These are phyloP conservation scores for Apotomis betuletana DNA, from an alignment of 2,888 invertebrate genomes.

Conservation along the genomic window DNA sequence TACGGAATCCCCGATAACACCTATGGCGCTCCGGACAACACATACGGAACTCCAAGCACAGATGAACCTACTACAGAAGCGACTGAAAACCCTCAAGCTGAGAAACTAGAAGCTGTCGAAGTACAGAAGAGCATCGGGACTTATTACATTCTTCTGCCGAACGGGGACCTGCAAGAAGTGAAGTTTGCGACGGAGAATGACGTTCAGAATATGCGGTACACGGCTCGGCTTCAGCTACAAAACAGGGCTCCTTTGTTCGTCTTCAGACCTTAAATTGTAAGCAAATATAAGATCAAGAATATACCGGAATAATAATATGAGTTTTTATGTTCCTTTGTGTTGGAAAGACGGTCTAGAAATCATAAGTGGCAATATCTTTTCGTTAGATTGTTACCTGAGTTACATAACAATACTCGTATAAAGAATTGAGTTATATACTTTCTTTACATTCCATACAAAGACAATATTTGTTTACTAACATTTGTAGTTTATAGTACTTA, in stretches of 20 bases:
- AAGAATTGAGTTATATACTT: too few species aligned
- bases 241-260: conserved; percentile 67
- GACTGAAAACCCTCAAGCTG: conserved; percentile 70
- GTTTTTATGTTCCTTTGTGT: background rate
- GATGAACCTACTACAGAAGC: conserved; percentile 55
- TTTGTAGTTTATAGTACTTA: too few species aligned
- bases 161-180: conserved; percentile 85
- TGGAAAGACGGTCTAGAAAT: too few species aligned
- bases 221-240: conserved; percentile 82
- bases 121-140: conserved; percentile 73
- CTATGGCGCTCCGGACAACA: conserved; percentile 62
- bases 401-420: too few species aligned
- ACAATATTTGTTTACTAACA: too few species aligned
- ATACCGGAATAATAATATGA: background rate
- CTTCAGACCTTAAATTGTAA: conserved; percentile 57
- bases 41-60: conserved; percentile 56
- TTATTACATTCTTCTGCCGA: conserved; percentile 86
- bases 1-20: conserved; percentile 66
- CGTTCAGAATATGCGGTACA: conserved; percentile 84
- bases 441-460: too few species aligned
- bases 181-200: conserved; percentile 81
- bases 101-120: conserved; percentile 61
- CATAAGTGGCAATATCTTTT: too few species aligned
- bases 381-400: too few species aligned
- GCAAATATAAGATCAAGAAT: background rate